Conservation (phyloP, 2,797 vertebrate species). For the Pangasius krempfi region DNA sequence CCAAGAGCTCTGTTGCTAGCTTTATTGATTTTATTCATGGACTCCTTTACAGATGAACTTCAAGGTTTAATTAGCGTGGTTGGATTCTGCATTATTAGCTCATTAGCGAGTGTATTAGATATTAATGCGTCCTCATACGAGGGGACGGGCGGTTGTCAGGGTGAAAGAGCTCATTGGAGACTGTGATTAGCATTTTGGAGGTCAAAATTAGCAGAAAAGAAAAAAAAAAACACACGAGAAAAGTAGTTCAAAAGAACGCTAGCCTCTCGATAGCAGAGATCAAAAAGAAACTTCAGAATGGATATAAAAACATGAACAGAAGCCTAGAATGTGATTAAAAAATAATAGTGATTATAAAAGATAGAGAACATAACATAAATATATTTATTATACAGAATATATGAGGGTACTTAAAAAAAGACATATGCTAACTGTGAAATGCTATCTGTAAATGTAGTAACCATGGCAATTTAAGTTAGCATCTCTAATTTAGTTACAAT, state of each 20-base stretch:
- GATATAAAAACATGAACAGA: background rate
- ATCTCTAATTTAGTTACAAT: background rate
- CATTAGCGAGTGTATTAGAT: slow-evolving; percentile 51
- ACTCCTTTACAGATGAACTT: slow-evolving; percentile 61
- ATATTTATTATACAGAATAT: slow-evolving; percentile 7
- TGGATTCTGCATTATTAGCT: slow-evolving; percentile 69
- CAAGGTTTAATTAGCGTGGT: slow-evolving; percentile 69
- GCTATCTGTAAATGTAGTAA: background rate
- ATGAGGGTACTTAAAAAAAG: background rate
- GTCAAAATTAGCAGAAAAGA: slow-evolving; percentile 9
- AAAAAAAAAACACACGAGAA: background rate
- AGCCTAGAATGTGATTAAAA: background rate
- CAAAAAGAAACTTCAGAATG: slow-evolving; percentile 11
- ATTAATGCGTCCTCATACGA: slow-evolving; percentile 51
- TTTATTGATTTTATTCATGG: slow-evolving; percentile 72
- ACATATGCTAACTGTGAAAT: background rate
- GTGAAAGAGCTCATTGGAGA: slow-evolving; percentile 55
- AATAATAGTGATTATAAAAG: background rate
- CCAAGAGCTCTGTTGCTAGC: slow-evolving; percentile 60
- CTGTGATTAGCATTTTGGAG: slow-evolving; percentile 16
- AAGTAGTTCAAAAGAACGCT: slow-evolving; percentile 9
- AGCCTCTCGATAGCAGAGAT: background rate
- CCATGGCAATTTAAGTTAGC: background rate
- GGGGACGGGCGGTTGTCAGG: slow-evolving; percentile 47
- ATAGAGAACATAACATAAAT: slow-evolving; percentile 11